phyloP scores from a whole-genome alignment of 2,888 invertebrate genomes.

The Autographa gamma region DNA sequence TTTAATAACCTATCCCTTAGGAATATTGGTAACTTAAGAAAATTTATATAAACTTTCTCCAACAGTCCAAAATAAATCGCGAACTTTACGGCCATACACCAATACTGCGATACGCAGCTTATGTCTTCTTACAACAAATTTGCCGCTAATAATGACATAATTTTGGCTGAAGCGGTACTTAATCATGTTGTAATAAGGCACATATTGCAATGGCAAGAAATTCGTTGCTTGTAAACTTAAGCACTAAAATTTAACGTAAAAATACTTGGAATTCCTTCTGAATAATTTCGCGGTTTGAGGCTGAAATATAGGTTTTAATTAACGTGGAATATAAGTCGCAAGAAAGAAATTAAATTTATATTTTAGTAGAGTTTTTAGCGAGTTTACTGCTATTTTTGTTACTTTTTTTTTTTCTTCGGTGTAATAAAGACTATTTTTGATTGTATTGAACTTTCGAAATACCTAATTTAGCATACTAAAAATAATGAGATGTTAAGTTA shows the following conservation, averaged over 20 bases:
- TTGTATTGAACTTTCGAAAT: too few relatives aligned
- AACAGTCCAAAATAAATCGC: conserved; percentile 1
- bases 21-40: background rate
- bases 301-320: conserved; percentile 42
- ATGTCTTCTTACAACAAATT: conserved; percentile 55
- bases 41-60: background rate
- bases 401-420: background rate
- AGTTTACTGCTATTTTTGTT: too few relatives aligned
- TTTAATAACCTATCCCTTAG: too few relatives aligned
- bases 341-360: background rate
- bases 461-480: too few relatives aligned
- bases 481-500: too few relatives aligned
- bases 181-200: conserved; percentile 37
- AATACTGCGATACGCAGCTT: conserved; percentile 48
- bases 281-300: conserved; percentile 25
- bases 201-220: conserved; percentile 34
- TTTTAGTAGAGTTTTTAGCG: background rate
- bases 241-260: conserved; percentile 43
- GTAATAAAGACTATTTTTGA: background rate
- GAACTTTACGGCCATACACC: conserved; percentile 30
- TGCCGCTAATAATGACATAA: conserved; percentile 54
- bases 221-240: conserved; percentile 41
- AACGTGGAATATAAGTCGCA: conserved; percentile 18
- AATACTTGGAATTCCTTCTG: conserved; percentile 31
- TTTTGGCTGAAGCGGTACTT: conserved; percentile 49